phyloP scores from a whole-genome alignment of 2,113 vertebrate species.

The Mola mola region DNA sequence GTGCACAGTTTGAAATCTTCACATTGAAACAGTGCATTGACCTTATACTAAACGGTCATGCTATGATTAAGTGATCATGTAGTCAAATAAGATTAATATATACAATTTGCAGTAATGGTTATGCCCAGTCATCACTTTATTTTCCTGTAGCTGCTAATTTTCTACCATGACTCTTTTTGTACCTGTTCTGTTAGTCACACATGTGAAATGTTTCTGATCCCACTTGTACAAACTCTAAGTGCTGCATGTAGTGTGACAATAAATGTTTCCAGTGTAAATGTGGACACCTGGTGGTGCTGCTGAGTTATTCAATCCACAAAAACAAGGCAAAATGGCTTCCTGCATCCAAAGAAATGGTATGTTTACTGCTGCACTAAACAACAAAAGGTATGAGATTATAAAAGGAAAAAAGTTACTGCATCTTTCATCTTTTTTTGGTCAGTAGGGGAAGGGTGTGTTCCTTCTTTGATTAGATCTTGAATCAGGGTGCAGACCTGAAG shows the following conservation, averaged over 20 bases:
- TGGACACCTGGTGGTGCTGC: constrained; percentile 52
- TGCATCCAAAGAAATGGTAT: no score
- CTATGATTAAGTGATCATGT: no score
- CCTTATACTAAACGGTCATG: no score
- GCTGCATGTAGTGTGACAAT: constrained; percentile 26
- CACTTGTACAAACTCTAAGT: background rate
- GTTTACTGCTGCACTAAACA: no score
- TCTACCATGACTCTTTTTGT: background rate
- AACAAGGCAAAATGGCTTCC: constrained; percentile 46
- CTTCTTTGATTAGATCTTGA: constrained; percentile 4
- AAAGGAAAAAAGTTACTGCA: no score
- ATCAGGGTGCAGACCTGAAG: background rate
- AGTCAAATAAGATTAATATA: background rate
- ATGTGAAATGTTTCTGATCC: background rate
- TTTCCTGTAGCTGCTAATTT: constrained; percentile 48
- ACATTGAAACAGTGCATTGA: no score
- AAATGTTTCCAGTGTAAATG: constrained; percentile 21
- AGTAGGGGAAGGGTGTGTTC: no score
- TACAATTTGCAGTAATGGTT: background rate
- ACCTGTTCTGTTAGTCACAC: constrained; percentile 9
- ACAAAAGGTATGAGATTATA: no score
- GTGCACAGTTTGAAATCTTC: no score
- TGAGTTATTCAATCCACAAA: background rate
- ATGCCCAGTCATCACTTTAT: constrained; percentile 3
- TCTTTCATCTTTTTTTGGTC: no score